Evolutionary conservation across 2,888 invertebrate genomes (phyloP).

Genomic region (Agonum fuliginosum): DNA sequence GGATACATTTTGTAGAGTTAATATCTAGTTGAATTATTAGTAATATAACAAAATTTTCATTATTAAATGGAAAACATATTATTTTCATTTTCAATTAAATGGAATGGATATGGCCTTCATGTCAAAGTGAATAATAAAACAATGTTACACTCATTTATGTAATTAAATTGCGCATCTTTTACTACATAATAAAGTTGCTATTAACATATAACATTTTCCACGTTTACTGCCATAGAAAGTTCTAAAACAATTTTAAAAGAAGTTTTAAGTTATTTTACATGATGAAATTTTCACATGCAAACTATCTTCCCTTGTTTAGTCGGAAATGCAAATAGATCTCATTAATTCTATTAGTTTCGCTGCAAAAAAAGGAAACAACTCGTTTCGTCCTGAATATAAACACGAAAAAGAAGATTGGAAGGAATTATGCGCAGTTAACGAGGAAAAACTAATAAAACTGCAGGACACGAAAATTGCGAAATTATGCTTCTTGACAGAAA

Average conservation of each 20-base stretch:
- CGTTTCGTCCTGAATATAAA: slow-evolving; percentile 38
- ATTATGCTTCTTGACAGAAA: too few relatives aligned
- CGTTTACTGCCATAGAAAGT: slow-evolving; percentile 15
- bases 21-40: slow-evolving; percentile 31
- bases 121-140: neutral
- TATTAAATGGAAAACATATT: neutral
- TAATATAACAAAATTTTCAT: neutral
- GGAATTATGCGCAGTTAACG: slow-evolving; percentile 44
- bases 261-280: slow-evolving; percentile 44
- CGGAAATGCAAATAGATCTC: slow-evolving; percentile 52
- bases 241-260: slow-evolving; percentile 37
- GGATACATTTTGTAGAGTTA: slow-evolving; percentile 3
- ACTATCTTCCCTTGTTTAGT: slow-evolving; percentile 36
- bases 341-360: slow-evolving; percentile 55
- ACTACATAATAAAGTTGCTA: slow-evolving; percentile 1
- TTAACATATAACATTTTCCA: slow-evolving; percentile 10
- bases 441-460: slow-evolving; percentile 40
- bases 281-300: slow-evolving; percentile 51
- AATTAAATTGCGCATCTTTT: neutral
- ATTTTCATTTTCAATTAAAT: slow-evolving; percentile 15
- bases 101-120: neutral
- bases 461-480: slow-evolving; percentile 14
- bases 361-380: slow-evolving; percentile 45
- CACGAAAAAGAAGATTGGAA: slow-evolving; percentile 37
- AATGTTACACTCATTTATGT: neutral